Evolutionary conservation across 2,888 invertebrate genomes (phyloP), one percentile per base, ranked within the genome.

Genomic region (Synergus laeviventris): DNA sequence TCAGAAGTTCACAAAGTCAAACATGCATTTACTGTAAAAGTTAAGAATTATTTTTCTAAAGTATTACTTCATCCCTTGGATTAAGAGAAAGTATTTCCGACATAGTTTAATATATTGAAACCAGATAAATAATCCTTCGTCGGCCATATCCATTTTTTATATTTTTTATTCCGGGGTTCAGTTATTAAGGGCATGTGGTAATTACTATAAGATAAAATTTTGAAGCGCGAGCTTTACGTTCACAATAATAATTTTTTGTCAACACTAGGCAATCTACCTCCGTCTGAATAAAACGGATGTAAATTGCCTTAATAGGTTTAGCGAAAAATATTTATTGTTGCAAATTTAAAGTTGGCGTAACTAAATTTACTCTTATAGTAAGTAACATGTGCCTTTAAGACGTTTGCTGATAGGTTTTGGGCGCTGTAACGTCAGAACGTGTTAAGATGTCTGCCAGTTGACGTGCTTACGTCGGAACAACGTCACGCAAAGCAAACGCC

Each of bases 401-500:
- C 49, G 36, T 49, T 21, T 24, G 38, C 39, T 59, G 38, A 60
- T 59, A 66, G 31, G 74, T 39, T 74, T 74, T 74, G n/a, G 36
- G 64, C 38, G 31, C 54, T 75, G 18, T 12, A 75, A 60, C 76
- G 66, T 80, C 78, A 70, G 74, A 75, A 76, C 79, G 82, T 81
- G 83, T 86, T 85, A 82, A 84, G 80, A 81, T 82, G 80, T 74
- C 81, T 80, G 78, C 78, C 64, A 74, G 77, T 78, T 82, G 84
- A 85, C 84, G 79, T 85, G 78, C 77, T 49, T 36, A 87, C 84
- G 83, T 82, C 81, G 81, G 78, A 84, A 80, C 81, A 81, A 82
- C 83, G 86, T 86, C 87, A 87, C 87, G 88, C 87, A 78, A 87
- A 80, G 80, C 80, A 81, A 79, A 81, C 78, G 82, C 74, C 81